Evolutionary conservation across 2,113 vertebrate genomes (phyloP).

Genomic region (Zootoca vivipara): DNA sequence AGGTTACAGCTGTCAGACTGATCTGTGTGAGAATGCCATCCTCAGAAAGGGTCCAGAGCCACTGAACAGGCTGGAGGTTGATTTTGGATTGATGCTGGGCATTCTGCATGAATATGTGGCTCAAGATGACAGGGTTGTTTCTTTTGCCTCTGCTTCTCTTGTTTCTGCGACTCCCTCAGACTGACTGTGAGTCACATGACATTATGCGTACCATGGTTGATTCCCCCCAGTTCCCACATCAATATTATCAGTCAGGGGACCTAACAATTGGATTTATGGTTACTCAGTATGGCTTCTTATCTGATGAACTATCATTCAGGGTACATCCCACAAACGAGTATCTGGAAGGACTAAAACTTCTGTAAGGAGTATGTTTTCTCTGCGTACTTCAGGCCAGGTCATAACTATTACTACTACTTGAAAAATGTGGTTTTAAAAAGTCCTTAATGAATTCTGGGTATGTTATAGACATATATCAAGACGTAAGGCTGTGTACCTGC

Average conservation of each 20-base stretch:
- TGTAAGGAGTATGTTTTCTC: background rate
- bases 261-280: background rate
- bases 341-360: background rate
- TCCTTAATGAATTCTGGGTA: no score
- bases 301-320: background rate
- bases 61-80: no score
- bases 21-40: no score
- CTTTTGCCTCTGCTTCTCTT: background rate
- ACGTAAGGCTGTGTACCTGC: no score
- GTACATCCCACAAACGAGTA: background rate
- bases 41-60: no score
- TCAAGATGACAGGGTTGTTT: background rate
- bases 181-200: background rate
- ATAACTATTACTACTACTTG: no score
- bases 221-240: background rate
- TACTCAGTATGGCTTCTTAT: background rate
- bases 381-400: no score
- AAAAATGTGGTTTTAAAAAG: no score
- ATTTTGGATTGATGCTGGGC: no score
- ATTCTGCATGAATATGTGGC: background rate
- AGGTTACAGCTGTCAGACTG: no score
- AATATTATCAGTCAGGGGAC: background rate
- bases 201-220: background rate
- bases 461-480: no score
- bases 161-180: background rate